A percentile compares a stretch with the other conserved stretches of the same genome.
Evolutionary conservation across 2,113 vertebrate species (phyloP).

Genomic region (Misgurnus anguillicaudatus): DNA sequence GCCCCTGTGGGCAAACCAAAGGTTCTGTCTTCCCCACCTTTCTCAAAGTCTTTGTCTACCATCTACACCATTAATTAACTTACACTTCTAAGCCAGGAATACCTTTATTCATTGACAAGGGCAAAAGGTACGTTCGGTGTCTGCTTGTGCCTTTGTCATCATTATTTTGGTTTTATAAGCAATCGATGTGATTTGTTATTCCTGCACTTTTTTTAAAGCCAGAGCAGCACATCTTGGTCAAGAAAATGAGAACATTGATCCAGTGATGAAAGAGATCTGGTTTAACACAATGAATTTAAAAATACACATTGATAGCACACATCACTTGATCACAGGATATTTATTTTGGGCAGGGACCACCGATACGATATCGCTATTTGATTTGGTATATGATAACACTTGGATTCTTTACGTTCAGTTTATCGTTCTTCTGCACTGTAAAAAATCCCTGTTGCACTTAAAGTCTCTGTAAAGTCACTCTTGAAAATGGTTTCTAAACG

Average conservation of each 20-base stretch:
- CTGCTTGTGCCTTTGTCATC: slow-evolving; percentile 58
- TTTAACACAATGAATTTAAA: neutral
- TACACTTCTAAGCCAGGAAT: slow-evolving; percentile 61
- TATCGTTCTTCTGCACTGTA: too few relatives aligned
- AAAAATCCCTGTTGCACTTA: too few relatives aligned
- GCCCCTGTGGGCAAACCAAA: slow-evolving; percentile 75
- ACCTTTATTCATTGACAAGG: slow-evolving; percentile 60
- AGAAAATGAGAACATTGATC: neutral
- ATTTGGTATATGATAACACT: too few relatives aligned
- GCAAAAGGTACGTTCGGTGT: slow-evolving; percentile 67
- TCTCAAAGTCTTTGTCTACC: slow-evolving; percentile 50
- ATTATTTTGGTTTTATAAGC: slow-evolving; percentile 44
- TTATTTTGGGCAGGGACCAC: too few relatives aligned
- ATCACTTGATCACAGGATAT: neutral
- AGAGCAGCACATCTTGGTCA: slow-evolving; percentile 60
- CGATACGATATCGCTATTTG: too few relatives aligned
- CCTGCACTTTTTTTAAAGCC: slow-evolving; percentile 44
- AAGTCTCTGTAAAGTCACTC: too few relatives aligned
- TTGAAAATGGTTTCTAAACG: too few relatives aligned
- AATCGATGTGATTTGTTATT: slow-evolving; percentile 32
- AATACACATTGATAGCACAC: neutral
- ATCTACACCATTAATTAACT: slow-evolving; percentile 66
- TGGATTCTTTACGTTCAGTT: too few relatives aligned
- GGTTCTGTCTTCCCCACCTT: slow-evolving; percentile 63
- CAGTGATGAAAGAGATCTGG: neutral